These are phyloP conservation scores for Rhagonycha fulva DNA, from an alignment of 2,888 invertebrate species.

Conservation along the genomic window DNA sequence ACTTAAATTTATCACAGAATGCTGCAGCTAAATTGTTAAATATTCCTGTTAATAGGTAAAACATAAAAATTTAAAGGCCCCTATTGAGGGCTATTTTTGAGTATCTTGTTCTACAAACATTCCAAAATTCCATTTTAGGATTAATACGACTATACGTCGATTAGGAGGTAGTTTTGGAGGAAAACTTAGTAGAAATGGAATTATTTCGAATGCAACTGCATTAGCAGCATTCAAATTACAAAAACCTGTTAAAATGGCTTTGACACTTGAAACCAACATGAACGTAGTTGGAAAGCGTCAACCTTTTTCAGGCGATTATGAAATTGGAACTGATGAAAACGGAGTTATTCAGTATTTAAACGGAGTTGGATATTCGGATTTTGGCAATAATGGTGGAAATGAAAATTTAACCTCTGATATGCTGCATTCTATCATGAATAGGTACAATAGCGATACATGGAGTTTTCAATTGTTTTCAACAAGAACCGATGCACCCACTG, in stretches of 20 bases:
- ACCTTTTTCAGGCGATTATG: conserved; percentile 66
- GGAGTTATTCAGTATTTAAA: conserved; percentile 72
- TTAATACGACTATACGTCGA: conserved; percentile 71
- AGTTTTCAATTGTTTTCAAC: conserved; percentile 55
- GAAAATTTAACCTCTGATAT: conserved; percentile 57
- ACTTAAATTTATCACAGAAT: conserved; percentile 64
- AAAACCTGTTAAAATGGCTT: conserved; percentile 68
- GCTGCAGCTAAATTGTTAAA: conserved; percentile 59
- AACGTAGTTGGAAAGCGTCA: conserved; percentile 68
- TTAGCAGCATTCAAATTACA: conserved; percentile 67
- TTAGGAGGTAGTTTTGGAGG: conserved; percentile 83
- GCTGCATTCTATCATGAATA: conserved; percentile 56
- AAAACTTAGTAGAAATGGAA: conserved; percentile 68
- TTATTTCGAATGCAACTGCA: conserved; percentile 68
- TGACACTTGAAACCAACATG: conserved; percentile 76
- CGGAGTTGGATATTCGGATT: conserved; percentile 60
- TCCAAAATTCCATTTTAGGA: conserved; percentile 52
- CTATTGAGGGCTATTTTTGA: no score
- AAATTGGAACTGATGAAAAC: conserved; percentile 64
- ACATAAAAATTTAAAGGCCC: not conserved
- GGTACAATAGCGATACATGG: conserved; percentile 64
- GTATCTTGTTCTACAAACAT: no score
- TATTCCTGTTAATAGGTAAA: conserved; percentile 64
- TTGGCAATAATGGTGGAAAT: conserved; percentile 57
- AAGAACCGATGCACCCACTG: conserved; percentile 66